Base-by-base conservation (phyloP, 2,797 vertebrate genomes). In the Aselliscus stoliczkanus region DNA sequence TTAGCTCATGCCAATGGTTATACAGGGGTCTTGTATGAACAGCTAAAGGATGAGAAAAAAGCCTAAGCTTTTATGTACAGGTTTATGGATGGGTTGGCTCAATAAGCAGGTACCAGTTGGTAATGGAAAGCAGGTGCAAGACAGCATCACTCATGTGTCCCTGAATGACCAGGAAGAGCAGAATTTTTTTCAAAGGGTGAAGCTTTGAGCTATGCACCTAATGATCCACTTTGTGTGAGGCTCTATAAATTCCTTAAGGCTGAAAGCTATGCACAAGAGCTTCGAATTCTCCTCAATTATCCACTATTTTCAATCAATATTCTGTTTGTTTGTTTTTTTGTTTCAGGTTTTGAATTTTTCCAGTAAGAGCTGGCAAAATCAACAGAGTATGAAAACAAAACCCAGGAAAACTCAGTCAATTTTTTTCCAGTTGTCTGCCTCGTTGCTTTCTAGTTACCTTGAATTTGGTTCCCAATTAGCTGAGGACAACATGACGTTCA, bases 401-500 rank as follows among this genome's bases (percentile, higher is more conserved):
- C 77, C 95, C 94, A 92, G 97, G 89, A 97, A 98, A 97, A 97
- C 85, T 0, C 79, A 67, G 34, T 93, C 95, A 97, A 27, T 83
- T 88, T 97, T n/a, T 97, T 95, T 97, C 54, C 52, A 65, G 70
- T 0, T 97, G 96, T 95, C 88, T 97, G 47, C 75, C 94, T 90
- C 13, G n/a, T 86, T 95, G 42, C 60, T 72, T 95, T 50, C 96
- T 88, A 96, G 95, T 25, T 92, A 13, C 65, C 52, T 83, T 93
- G 18, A 93, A 73, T 94, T 69, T 15, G 79, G 54, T 73, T 92
- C 34, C 58, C 39, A 65, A 64, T 99, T 99, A 99, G 98, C 99
- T 99, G 91, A 99, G 99, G 94, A 99, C 99, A 88, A 99, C 99
- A 8, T 99, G 99, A 37, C 99, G 99, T 98, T 99, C 99, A 5